Conservation (phyloP, 2,888 invertebrate species). For the Caenorhabditis imperialis region DNA sequence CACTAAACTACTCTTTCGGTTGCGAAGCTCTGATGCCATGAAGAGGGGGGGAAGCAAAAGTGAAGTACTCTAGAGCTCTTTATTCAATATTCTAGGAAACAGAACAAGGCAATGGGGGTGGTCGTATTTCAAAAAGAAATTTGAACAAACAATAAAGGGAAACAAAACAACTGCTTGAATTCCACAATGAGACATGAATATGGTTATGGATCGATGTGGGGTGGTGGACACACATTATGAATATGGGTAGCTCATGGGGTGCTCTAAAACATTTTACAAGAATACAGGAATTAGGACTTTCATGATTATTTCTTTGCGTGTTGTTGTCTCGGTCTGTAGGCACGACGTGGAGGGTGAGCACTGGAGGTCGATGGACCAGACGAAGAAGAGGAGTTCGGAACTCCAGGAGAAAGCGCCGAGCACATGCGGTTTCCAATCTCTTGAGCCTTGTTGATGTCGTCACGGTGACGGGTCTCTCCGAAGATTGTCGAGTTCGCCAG, state of each 20-base stretch:
- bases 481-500: slow-evolving; percentile 20
- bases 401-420: slow-evolving; percentile 13
- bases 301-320: slow-evolving; percentile 2
- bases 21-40: slow-evolving; percentile 35
- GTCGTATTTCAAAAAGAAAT: slow-evolving; percentile 42
- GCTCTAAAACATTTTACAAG: too few species aligned
- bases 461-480: slow-evolving; percentile 5
- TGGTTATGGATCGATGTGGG: too few species aligned
- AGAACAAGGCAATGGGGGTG: slow-evolving; percentile 9
- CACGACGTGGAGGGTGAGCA: slow-evolving; percentile 4
- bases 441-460: slow-evolving; percentile 24
- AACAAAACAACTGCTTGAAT: slow-evolving; percentile 1
- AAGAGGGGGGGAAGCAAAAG: too few species aligned
- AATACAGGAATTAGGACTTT: too few species aligned
- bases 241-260: too few species aligned
- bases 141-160: slow-evolving; percentile 31
- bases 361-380: neutral
- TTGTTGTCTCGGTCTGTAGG: slow-evolving; percentile 17
- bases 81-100: slow-evolving; percentile 1
- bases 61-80: slow-evolving; percentile 14
- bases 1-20: slow-evolving; percentile 17
- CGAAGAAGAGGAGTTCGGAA: slow-evolving; percentile 1
- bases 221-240: too few species aligned
- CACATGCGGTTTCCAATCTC: slow-evolving; percentile 50
- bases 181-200: too few species aligned